Evolutionary conservation across 1,140 invertebrate genomes (phyloP), one percentile per base, ranked within the genome.

Genomic region (Propsilocerus akamusi): DNA sequence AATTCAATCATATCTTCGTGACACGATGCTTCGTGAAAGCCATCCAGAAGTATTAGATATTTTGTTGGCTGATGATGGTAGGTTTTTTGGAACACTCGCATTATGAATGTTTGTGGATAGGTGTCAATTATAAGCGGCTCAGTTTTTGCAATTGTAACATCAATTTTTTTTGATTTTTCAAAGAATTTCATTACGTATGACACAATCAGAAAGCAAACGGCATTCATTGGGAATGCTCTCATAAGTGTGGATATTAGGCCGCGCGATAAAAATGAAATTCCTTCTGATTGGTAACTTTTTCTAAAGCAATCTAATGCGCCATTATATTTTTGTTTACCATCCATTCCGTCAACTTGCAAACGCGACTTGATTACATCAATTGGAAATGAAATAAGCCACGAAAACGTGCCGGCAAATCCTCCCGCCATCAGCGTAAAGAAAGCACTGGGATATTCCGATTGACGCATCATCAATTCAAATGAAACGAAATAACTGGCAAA

Each of bases 161-260:
- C 34, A 17, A 41, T 5, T 6, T 7, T 17, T 4, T 47, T 37
- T 3, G 12, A 8, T 30, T 47, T 30, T 11, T 51, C 20, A 20
- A 17, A 49, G 20, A 54, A 24, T 20, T 54, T 54, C 53, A 83
- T 66, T 0, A 75, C 76, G 80, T 83, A 88, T 4, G 80, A 80
- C 12, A 94, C 86, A 4, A 86, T 84, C 3, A 81, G 73, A 60
- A 95, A 94, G 26, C 86, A 91, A 2, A 83, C 85, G 0, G 88
- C 91, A 59, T 95, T 96, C n/a, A 83, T 83, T 0, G 91, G 87
- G 66, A 95, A 94, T 1, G 91, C 87, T 34, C 91, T 72, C 26
- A 92, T 61, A 12, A 87, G 62, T 0, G 87, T 84, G 1, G 87
- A 83, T 10, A 71, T 75, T 0, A 92, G 58, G 0, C 88, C 88